Conservation (phyloP, 2,113 vertebrate species). For the Rhabdomys dilectus region DNA sequence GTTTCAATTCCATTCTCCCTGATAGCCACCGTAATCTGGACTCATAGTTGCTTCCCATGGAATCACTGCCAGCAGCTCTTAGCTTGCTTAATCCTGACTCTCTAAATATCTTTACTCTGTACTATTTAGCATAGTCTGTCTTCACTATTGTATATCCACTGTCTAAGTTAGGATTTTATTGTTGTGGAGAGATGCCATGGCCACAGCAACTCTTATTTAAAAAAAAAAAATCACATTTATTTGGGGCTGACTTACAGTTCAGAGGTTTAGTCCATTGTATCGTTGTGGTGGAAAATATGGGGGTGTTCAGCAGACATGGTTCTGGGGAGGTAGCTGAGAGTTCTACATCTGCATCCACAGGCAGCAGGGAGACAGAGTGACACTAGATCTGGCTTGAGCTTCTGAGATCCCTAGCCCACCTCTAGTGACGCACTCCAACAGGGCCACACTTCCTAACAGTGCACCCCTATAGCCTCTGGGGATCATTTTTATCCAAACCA, state of each 20-base stretch:
- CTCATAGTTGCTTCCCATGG: background rate
- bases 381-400: background rate
- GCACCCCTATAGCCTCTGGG: background rate
- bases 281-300: background rate
- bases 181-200: background rate
- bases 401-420: background rate
- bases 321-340: background rate
- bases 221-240: background rate
- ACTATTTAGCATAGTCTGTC: rapidly evolving
- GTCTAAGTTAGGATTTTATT: background rate
- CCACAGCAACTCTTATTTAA: background rate
- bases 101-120: background rate
- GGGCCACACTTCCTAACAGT: background rate
- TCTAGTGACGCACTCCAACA: background rate
- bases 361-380: background rate
- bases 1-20: background rate
- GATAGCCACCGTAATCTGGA: background rate
- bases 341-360: background rate
- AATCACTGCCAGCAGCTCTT: background rate
- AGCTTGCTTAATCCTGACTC: background rate
- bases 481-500: background rate
- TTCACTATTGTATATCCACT: background rate
- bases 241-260: background rate
- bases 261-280: background rate
- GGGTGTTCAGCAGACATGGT: background rate